Base-by-base conservation (phyloP, 2,888 invertebrate genomes). In the Xanthostigma xanthostigma region DNA sequence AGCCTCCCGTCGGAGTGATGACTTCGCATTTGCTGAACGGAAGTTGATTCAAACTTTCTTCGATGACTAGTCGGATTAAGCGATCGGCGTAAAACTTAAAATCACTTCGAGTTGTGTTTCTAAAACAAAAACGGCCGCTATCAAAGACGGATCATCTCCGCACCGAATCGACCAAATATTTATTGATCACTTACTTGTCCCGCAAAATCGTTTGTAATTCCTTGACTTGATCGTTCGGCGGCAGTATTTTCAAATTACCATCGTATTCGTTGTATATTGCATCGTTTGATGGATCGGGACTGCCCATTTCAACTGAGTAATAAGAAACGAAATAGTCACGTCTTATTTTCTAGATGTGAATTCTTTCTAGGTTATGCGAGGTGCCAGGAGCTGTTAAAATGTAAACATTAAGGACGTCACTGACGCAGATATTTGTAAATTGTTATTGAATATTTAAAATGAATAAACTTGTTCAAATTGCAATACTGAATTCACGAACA, bases 21-120 rank as follows among this genome's bases (percentile, higher is more conserved):
- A 98, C 88, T 55, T 84, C 80, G 62, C 87, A 87, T 65, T 89
- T 84, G 0, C 87, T 84, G 64, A 95, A 97, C 0, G 98, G 97
- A 48, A 96, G 70, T 63, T 94, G 94, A 69, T 98, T 98, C 34
- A 98, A 72, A 54, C 96, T 96, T 66, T 97, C 97, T 64, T 98
- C 98, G 52, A 98, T 95, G 1, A 98, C 95, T 37, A 98, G 73
- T 3, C 98, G 81, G 61, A 98, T 98, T 66, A 98, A 71, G 54
- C 98, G 82, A 67, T 98, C 98, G 0, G 97, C 97, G 67, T 92
- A 96, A 69, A 98, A 98, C 64, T 97, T 95, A 65, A 98, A 98
- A 68, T 98, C 97, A 70, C 88, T 92, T 56, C 94, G 76, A 3
- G 83, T 73, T 27, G 95, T 96, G 58, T 86, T 88, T 65, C 96